Base-by-base conservation (phyloP, 1,140 invertebrate species). In the Drosophila kanapiae region DNA sequence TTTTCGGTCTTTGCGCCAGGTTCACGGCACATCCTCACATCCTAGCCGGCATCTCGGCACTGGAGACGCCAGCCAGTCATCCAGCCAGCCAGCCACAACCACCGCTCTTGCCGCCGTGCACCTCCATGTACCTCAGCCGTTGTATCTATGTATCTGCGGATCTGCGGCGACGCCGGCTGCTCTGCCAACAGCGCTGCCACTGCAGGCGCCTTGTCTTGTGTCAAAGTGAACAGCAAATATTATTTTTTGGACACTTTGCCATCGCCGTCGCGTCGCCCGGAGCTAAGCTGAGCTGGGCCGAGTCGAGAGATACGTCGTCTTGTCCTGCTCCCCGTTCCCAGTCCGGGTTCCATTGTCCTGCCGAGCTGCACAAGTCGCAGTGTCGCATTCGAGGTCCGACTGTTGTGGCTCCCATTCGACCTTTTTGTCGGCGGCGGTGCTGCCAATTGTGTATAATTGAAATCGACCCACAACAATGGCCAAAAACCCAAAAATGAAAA, bases 191-290 rank as follows among this genome's bases (percentile, higher is more conserved):
- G 18, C 9, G 11, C 67, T 53, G 62, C 42, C n/a, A 59, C 72
- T 63, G 79, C 53, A 76, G 75, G 71, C 67, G 78, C 77, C 78
- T 90, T 85, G 75, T 90, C 78, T 90, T 85, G 75, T 90, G 85
- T 90, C 85, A 90, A 90, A 88, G 74, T 84, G 84, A 88, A 88
- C 85, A 84, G 85, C 86, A 90, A 90, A 90, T 91, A 90, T 91
- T 91, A 91, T 85, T 85, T 87, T 88, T 88, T 91, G 84, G 88
- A 87, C 88, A 91, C 78, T 85, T 91, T 91, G 82, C 83, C 84
- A 88, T 91, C 88, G 81, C 79, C 82, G 80, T 75, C 80, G 84
- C 80, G 84, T 88, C 69, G 80, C 78, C 82, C 75, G 75, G 63
- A 78, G 75, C 75, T 38, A 23, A 49, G n/a, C 49, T 9, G 49